Conservation (phyloP, 2,113 vertebrate species). For the Spea bombifrons region DNA sequence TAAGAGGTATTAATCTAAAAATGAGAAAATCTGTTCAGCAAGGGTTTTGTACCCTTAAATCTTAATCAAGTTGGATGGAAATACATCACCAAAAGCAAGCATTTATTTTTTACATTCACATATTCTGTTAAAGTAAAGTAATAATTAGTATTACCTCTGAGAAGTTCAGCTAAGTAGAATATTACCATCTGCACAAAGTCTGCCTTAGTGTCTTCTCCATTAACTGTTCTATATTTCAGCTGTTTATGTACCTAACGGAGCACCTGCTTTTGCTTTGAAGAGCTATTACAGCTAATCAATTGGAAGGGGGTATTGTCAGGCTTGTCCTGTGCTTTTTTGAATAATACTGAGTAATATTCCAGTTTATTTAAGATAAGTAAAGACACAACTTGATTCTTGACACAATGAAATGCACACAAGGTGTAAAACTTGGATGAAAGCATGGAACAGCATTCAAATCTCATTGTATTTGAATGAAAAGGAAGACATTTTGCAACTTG, state of each 20-base stretch:
- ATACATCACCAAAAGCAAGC: no score
- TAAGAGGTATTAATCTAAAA: no score
- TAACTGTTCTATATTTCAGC: not conserved
- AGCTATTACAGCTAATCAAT: not conserved
- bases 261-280: not conserved
- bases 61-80: no score
- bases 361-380: not conserved
- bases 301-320: not conserved
- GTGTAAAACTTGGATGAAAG: not conserved
- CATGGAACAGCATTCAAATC: not conserved
- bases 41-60: no score
- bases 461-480: not conserved
- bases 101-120: no score
- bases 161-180: no score
- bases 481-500: not conserved
- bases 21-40: no score
- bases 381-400: not conserved
- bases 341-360: not conserved
- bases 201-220: no score
- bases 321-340: conserved; percentile 4
- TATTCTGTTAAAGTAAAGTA: no score
- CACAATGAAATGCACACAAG: conserved; percentile 4
- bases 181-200: no score
- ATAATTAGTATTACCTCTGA: no score
- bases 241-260: not conserved